Base-by-base conservation (phyloP, 2,888 invertebrate species). In the Busseola fusca region DNA sequence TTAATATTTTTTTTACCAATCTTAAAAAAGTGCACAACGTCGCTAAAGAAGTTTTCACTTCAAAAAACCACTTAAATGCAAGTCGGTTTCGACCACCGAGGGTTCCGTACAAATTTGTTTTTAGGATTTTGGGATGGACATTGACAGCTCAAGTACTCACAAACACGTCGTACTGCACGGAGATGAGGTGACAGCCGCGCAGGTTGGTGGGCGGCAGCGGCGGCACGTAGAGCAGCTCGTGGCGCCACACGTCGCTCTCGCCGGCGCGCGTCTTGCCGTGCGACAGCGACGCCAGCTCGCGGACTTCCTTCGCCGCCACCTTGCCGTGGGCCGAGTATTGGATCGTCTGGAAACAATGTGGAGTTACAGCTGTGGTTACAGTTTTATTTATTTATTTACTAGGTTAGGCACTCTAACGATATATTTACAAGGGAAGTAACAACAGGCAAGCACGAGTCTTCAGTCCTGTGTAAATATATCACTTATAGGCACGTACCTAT, bases 131-230 rank as follows among this genome's bases (percentile, higher is more conserved):
- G 34, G 34, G 34, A 34, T 4, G 34, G n/a, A n/a, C n/a, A n/a
- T n/a, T 34, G 34, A 34, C 34, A 34, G n/a, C n/a, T n/a, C n/a
- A n/a, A 3, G 30, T 30, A 63, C 98, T 97, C 92, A 98, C 98
- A 91, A 98, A 98, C 69, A 99, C 98, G 91, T 99, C 98, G 90
- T 99, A 99, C 87, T 98, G 97, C 87, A 99, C 98, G 90, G 98
- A 97, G 88, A 99, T 99, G 87, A 99, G 97, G 93, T 98, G 98
- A 91, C 99, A 99, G 72, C 99, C 99, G 86, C 98, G 96, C 70
- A 99, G 96, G 96, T 98, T 98, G 77, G 99, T 99, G 52, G 99
- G 99, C 79, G 99, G 99, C 87, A 99, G 95, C 42, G 99, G 99
- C 76, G 99, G 99, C 81, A 99, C 98, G 92, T 98, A 98, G 70